Evolutionary conservation across 2,113 vertebrate genomes (phyloP).

Genomic region (Callipepla californica): DNA sequence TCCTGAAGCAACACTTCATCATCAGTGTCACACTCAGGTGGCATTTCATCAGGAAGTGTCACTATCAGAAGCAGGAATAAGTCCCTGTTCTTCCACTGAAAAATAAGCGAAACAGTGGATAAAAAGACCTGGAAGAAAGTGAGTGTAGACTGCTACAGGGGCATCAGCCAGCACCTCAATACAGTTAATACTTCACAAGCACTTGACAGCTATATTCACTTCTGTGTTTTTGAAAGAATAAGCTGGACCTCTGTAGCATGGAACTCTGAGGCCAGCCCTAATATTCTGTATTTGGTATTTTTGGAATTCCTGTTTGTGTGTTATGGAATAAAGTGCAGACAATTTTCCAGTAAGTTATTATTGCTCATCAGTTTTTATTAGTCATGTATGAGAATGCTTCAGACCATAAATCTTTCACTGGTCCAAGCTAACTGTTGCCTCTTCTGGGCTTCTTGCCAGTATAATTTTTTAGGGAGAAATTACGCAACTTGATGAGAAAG

Average conservation of each 20-base stretch:
- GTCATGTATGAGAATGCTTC: constrained; percentile 28
- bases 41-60: neutral
- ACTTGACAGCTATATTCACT: neutral
- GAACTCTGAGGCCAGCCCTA: neutral
- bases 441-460: constrained; percentile 51
- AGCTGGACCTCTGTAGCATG: neutral
- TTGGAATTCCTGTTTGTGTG: constrained; percentile 47
- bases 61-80: neutral
- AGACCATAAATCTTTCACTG: constrained; percentile 45
- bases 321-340: constrained; percentile 4
- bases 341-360: constrained; percentile 52
- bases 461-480: constrained; percentile 50
- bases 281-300: constrained; percentile 28
- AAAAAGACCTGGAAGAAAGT: neutral
- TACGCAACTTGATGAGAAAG: constrained; percentile 51
- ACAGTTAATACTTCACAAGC: neutral
- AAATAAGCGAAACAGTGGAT: neutral
- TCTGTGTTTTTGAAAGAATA: neutral
- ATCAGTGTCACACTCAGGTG: neutral
- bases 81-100: neutral
- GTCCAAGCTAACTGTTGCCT: constrained; percentile 36
- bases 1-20: neutral
- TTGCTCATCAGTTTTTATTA: constrained; percentile 53
- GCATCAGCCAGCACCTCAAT: neutral
- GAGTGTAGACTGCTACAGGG: neutral